These are phyloP conservation scores for Ciona savignyi DNA, from an alignment of 23 tunicate species.

Conservation along the genomic window DNA sequence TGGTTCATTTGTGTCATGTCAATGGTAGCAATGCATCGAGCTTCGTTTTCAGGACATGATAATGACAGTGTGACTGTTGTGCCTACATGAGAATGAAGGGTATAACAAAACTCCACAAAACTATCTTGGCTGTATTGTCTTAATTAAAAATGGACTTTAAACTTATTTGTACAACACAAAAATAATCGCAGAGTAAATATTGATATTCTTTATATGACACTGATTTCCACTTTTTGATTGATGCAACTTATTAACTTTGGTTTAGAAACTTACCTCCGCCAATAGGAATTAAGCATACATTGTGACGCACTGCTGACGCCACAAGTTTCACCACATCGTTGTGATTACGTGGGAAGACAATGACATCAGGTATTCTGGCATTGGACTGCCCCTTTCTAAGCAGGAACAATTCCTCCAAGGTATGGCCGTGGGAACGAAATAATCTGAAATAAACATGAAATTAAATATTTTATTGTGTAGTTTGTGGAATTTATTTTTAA, in stretches of 20 bases:
- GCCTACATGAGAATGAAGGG: conserved; percentile 27
- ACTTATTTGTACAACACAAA: too few species aligned
- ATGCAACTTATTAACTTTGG: too few species aligned
- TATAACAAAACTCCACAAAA: too few species aligned
- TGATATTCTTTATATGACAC: too few species aligned
- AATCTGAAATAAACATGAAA: conserved; percentile 21
- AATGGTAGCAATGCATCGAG: conserved; percentile 55
- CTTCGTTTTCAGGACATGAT: conserved; percentile 74
- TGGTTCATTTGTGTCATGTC: conserved; percentile 95
- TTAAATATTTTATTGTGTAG: too few species aligned
- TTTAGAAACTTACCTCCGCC: conserved; percentile 87
- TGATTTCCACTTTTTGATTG: too few species aligned
- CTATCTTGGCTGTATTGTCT: too few species aligned
- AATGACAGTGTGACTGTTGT: conserved; percentile 72
- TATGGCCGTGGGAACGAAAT: conserved; percentile 90
- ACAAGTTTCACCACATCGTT: conserved; percentile 78
- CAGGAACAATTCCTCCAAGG: conserved; percentile 68
- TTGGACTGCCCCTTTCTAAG: conserved; percentile 52
- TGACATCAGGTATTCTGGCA: conserved; percentile 68
- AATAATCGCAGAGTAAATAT: too few species aligned
- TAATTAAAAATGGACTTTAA: too few species aligned
- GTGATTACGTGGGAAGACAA: conserved; percentile 81
- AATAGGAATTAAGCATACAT: conserved; percentile 88
- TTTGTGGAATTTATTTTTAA: too few species aligned
- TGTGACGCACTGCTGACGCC: conserved; percentile 45